Base-by-base conservation (phyloP, 2,888 invertebrate genomes). In the Tuberolachnus salignus region DNA sequence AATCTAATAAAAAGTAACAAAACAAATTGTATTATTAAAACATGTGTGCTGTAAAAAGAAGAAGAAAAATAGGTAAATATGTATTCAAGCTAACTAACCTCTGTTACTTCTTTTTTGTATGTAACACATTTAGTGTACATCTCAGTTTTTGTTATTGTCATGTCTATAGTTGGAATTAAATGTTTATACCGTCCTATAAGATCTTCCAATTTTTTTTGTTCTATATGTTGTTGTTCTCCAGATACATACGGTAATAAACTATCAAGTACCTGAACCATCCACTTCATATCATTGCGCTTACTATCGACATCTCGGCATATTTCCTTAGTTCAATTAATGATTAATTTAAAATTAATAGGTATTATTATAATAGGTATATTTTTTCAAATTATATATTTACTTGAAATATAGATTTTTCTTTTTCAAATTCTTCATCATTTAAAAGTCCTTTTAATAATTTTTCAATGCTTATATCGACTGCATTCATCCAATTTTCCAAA, bases 271-370 rank as follows among this genome's bases (percentile, higher is more conserved):
- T 95, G 94, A 1, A 96, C 94, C 78, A 98, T 88, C 94, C 95
- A 95, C 85, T 96, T 96, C 92, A 97, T 95, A 84, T 95, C 95
- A 85, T 96, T 95, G 42, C 95, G 90, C 85, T 94, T 94, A 81
- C 89, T 89, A 85, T 97, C 95, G 51, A 96, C 95, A 87, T 95
- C 94, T 81, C 92, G 91, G 85, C 95, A 95, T 83, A 96, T 93
- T 85, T 90, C 91, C 95, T 96, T 87, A 4, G 1, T 9, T 42
- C 11, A 23, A 64, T 3, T 42, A 51, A 9, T 3, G 19, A 34
- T 16, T 16, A n/a, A n/a, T n/a, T n/a, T 23, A 63, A 1, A 49
- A 53, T 42, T 16, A 42, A 9, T 16, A 70, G 51, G 44, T 74
- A 83, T 82, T 67, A 57, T 21, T 55, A 23, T 34, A 42, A n/a